phyloP scores from a whole-genome alignment of 1,140 invertebrate genomes.

The Pseudomyrmex sp. region DNA sequence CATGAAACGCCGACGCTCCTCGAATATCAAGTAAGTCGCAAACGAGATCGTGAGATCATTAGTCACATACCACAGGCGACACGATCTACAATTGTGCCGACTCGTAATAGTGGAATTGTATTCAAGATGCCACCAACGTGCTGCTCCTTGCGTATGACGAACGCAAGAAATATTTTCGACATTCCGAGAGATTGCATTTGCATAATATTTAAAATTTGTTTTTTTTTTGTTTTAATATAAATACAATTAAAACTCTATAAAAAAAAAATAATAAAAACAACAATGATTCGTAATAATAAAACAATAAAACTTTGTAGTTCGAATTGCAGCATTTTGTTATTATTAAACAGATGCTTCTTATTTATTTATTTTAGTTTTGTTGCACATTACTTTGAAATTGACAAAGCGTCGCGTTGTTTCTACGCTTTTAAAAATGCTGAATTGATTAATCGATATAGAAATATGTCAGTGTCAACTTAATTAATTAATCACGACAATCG shows the following conservation, averaged over 20 bases:
- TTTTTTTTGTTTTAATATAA: too few relatives aligned
- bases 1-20: conserved; percentile 42
- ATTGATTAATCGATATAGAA: conserved; percentile 33
- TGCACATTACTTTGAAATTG: background rate
- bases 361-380: background rate
- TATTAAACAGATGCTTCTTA: background rate
- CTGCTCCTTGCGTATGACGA: background rate
- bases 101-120: conserved; percentile 21
- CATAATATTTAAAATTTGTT: conserved; percentile 3
- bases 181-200: background rate
- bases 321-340: background rate
- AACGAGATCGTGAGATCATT: conserved; percentile 46
- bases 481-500: background rate
- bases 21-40: conserved; percentile 42
- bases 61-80: conserved; percentile 17
- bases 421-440: background rate
- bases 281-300: background rate
- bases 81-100: conserved; percentile 38
- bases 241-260: background rate
- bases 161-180: background rate
- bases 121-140: conserved; percentile 32
- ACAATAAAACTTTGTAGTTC: background rate
- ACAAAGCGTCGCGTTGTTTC: background rate
- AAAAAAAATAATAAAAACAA: background rate
- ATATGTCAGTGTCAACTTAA: conserved; percentile 33